Conservation (phyloP, 2,888 invertebrate genomes). For the Patella pellucida region DNA sequence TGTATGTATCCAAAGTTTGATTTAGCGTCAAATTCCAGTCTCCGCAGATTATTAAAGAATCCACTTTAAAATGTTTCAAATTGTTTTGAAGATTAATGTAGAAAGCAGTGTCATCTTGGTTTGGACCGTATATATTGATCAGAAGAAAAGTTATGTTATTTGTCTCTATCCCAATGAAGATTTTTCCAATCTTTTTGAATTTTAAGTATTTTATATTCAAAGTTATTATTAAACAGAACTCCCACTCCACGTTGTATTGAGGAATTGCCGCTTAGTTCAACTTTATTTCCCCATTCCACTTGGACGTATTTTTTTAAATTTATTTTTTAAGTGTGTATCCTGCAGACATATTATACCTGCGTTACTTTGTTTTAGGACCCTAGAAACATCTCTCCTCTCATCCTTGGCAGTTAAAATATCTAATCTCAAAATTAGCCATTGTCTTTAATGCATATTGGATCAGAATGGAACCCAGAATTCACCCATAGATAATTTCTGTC, state of each 20-base stretch:
- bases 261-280: not conserved
- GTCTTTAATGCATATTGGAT: too few relatives aligned
- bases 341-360: not conserved
- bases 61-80: not conserved
- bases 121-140: not conserved
- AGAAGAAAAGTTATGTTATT: not conserved
- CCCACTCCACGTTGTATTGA: not conserved
- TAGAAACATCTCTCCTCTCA: not conserved
- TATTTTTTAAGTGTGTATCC: not conserved
- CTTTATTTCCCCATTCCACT: not conserved
- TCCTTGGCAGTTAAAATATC: not conserved
- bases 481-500: too few relatives aligned
- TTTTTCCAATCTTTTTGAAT: not conserved
- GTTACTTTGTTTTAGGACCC: not conserved
- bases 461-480: too few relatives aligned
- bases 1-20: not conserved
- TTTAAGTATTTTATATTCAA: not conserved
- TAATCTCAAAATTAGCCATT: too few relatives aligned
- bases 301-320: too few relatives aligned
- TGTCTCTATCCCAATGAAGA: not conserved
- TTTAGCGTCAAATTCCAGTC: not conserved
- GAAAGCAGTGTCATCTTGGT: not conserved
- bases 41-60: not conserved
- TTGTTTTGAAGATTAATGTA: not conserved
- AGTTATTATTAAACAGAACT: not conserved